phyloP scores from a whole-genome alignment of 2,888 invertebrate species.

The Lordiphosa fenestrarum region DNA sequence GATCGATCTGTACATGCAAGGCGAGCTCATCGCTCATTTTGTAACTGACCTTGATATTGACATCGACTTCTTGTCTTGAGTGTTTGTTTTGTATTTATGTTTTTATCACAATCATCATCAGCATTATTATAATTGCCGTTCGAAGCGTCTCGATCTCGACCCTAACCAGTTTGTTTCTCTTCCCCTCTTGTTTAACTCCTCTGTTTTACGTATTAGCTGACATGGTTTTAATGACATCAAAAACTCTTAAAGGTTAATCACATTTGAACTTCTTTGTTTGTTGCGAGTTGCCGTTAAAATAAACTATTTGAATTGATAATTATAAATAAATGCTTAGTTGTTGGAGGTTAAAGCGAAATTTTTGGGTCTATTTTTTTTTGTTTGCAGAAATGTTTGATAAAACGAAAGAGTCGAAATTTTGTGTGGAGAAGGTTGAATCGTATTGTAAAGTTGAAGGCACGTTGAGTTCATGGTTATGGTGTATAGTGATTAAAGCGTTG shows the following conservation, averaged over 20 bases:
- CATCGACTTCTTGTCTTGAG: constrained; percentile 27
- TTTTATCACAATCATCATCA: constrained; percentile 22
- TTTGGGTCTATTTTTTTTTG: neutral
- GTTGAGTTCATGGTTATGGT: neutral
- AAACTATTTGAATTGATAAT: constrained; percentile 10
- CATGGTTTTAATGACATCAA: constrained; percentile 61
- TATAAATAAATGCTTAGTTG: neutral
- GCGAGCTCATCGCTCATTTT: constrained; percentile 41
- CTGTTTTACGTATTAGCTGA: constrained; percentile 22
- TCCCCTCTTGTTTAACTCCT: constrained; percentile 8
- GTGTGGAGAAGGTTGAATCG: neutral
- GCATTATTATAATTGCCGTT: constrained; percentile 42
- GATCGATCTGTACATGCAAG: constrained; percentile 3
- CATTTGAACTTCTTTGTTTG: constrained; percentile 59
- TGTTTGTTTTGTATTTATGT: constrained; percentile 13
- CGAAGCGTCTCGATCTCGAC: constrained; percentile 34
- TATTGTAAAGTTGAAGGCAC: neutral
- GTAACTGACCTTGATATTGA: constrained; percentile 75
- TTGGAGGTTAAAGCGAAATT: constrained; percentile 6
- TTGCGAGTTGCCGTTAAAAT: constrained; percentile 14
- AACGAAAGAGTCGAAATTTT: neutral
- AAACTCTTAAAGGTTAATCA: constrained; percentile 66
- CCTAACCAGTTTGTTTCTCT: constrained; percentile 51
- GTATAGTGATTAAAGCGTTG: neutral
- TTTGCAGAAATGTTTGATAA: neutral